Evolutionary conservation across 92 coral and sea anemone genomes (phyloP).

Genomic region (Galaxea fascicularis): DNA sequence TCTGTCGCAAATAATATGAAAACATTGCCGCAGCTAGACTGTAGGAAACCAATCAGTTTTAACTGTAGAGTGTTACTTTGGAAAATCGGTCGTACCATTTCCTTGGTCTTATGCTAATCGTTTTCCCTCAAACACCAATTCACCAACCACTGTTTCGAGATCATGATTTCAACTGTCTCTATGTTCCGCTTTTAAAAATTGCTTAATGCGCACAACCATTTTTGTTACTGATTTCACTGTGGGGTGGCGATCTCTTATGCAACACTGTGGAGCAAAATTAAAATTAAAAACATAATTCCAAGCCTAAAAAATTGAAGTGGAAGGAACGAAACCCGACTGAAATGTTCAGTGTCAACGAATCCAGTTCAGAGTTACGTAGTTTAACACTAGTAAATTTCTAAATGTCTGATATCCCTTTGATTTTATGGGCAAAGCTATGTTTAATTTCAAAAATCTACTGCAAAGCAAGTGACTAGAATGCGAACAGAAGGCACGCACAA

Average conservation of each 20-base stretch:
- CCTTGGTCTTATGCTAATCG: neutral
- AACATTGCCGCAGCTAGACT: neutral
- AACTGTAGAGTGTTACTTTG: neutral
- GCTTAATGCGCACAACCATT: neutral
- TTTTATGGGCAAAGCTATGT: no score
- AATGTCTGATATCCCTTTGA: no score
- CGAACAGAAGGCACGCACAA: neutral
- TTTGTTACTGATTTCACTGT: neutral
- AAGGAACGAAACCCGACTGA: neutral
- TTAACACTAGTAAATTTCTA: no score
- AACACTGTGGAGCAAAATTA: no score
- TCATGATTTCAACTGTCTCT: no score
- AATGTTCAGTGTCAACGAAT: neutral
- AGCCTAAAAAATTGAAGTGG: neutral
- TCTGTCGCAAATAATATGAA: neutral
- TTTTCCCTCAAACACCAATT: no score
- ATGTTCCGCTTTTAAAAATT: no score
- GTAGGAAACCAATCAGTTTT: neutral
- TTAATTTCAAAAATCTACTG: no score
- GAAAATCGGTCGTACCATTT: neutral
- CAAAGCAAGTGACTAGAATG: no score
- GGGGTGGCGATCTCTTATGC: no score
- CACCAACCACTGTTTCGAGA: no score
- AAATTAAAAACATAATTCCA: neutral
- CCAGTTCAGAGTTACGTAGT: no score